Evolutionary conservation across 2,888 invertebrate species (phyloP), one percentile per base, ranked within the genome.

Genomic region (Pterobdella sp.): DNA sequence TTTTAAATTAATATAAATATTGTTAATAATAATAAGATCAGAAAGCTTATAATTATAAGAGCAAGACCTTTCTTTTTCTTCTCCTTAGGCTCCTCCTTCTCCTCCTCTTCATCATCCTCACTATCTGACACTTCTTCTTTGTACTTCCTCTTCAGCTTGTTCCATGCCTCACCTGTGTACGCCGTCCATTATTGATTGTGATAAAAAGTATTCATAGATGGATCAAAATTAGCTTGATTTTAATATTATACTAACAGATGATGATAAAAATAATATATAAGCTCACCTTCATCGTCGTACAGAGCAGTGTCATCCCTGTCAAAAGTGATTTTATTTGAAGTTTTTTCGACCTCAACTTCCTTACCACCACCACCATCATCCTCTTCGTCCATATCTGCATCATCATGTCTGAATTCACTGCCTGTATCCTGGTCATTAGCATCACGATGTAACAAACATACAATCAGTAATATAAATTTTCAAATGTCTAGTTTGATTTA

Each of bases 61-160:
- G 22, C 26, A 4, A 7, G 32, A 34, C 60, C 56, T 63, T 71
- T 63, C 60, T 63, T 63, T 34, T 71, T 71, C 3, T 56, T 52
- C 31, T 71, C 35, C 22, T 76, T 75, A 68, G 78, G 79, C 76
- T 77, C 68, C 26, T 73, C 78, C 72, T 80, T 80, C 77, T 77
- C 77, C 65, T 79, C 80, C 73, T 73, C 75, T 36, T 69, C 66
- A 29, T 66, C 72, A n/a, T 66, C 72, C 37, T 52, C 69, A 3
- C 32, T 56, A 49, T 69, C 69, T 1, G 49, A 37, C 18, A 69
- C 49, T 7, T 69, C 69, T 29, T 69, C 69, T 29, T 56, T 52
- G 14, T 66, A 36, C n/a, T 64, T 64, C n/a, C 52, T 71, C 35
- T 52, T 71, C 29, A 49, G 32, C 22, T 56, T 71, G 63, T 71